Percentiles rank a stretch among this genome's conserved stretches.
phyloP scores from a whole-genome alignment of 2,888 invertebrate species.

The Vanessa cardui region DNA sequence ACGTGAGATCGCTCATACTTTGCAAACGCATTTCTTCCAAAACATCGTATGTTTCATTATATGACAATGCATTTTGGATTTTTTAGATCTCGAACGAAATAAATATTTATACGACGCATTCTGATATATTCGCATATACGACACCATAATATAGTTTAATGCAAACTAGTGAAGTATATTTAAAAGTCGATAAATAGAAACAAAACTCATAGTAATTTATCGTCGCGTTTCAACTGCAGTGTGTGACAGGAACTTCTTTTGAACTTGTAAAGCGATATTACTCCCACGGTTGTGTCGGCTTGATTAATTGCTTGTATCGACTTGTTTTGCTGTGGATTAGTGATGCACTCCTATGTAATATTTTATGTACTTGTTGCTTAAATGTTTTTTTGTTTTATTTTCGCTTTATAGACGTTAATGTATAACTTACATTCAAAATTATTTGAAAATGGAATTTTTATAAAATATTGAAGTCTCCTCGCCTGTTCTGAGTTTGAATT shows the following conservation, averaged over 20 bases:
- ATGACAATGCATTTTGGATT: too few species aligned
- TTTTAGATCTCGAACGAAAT: too few species aligned
- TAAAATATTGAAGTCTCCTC: too few species aligned
- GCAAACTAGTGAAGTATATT: constrained; percentile 8
- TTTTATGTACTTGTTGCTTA: background rate
- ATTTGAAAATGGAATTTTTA: too few species aligned
- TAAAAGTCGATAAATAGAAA: constrained; percentile 29
- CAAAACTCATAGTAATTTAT: constrained; percentile 42
- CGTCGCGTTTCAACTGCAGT: constrained; percentile 38
- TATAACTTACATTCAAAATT: too few species aligned
- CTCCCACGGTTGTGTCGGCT: constrained; percentile 42
- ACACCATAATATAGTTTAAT: background rate
- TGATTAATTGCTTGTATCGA: constrained; percentile 50
- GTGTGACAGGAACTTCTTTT: constrained; percentile 42
- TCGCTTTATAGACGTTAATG: background rate
- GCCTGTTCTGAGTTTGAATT: too few species aligned
- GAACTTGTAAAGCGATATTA: constrained; percentile 41
- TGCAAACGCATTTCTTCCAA: too few species aligned
- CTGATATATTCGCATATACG: background rate
- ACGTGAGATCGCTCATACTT: too few species aligned
- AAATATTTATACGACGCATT: too few species aligned
- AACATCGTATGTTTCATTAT: too few species aligned
- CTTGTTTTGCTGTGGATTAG: constrained; percentile 11
- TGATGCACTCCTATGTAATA: constrained; percentile 16
- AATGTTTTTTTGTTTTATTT: background rate